Evolutionary conservation across 2,797 vertebrate genomes (phyloP), one percentile per base, ranked within the genome.

Genomic region (Gouania willdenowi): DNA sequence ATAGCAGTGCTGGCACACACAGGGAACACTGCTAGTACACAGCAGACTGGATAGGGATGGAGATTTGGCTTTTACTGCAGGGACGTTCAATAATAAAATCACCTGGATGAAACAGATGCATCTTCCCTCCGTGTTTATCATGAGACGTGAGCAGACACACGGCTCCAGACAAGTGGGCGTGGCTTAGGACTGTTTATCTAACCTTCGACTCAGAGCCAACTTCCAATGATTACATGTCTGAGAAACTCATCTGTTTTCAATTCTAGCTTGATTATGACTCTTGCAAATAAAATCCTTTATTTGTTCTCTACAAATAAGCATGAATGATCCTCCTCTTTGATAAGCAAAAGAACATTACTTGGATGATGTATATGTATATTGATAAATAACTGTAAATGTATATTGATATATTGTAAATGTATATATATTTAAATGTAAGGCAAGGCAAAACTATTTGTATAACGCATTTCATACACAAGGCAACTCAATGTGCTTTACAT

Each of bases 21-120:
- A 45, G 52, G 74, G 56, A 79, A 66, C 75, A 51, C 61, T 71
- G 77, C 75, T 70, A 75, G 74, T 67, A 74, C 71, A 67, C 77
- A 69, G 61, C 79, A 78, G 76, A 80, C 60, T 49, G 58, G 30
- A n/a, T n/a, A n/a, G n/a, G n/a, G n/a, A n/a, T n/a, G n/a, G n/a
- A n/a, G n/a, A n/a, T n/a, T n/a, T 57, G 55, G 66, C 74, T 77
- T 63, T 79, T 82, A 54, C 73, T 70, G 22, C 53, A 46, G 47
- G 45, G 57, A 62, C 35, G 42, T 40, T 10, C 36, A n/a, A n/a
- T n/a, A n/a, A n/a, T n/a, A n/a, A n/a, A n/a, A n/a, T n/a, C 15
- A 12, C 44, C 35, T 39, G 27, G 16, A 36, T 5, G 56, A 61
- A 26, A 39, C 11, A 1, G 11, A 1, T 39, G 70, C 46, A 57